A percentile compares a stretch with the other conserved stretches of the same genome.
phyloP scores from a whole-genome alignment of 2,113 vertebrate genomes.

The Philantomba maxwellii region DNA sequence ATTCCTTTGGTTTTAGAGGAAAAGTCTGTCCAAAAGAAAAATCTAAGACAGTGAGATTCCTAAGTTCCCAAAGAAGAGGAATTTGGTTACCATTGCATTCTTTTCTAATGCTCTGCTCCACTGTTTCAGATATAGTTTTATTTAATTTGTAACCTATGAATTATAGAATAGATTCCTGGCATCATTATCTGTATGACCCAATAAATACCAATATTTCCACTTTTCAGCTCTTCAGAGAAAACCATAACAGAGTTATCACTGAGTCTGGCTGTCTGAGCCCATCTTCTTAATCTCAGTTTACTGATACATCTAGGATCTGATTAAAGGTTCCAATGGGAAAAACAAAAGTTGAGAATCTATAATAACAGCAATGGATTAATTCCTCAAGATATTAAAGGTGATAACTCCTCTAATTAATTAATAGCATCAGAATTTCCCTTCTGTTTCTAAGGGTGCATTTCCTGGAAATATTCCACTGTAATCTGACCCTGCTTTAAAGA shows the following conservation, averaged over 20 bases:
- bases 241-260: constrained; percentile 50
- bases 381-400: constrained; percentile 25
- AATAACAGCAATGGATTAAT: constrained; percentile 16
- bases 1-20: neutral
- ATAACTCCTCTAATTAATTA: constrained; percentile 30
- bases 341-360: neutral
- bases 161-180: neutral
- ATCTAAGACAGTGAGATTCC: neutral
- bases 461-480: neutral
- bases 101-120: neutral
- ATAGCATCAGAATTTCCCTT: constrained; percentile 2
- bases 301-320: constrained; percentile 44
- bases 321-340: constrained; percentile 9
- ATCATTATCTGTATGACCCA: neutral
- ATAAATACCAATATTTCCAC: constrained; percentile 34
- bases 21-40: constrained; percentile 1
- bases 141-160: constrained; percentile 36
- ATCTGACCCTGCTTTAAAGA: constrained; percentile 44
- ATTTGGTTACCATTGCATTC: neutral
- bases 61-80: neutral
- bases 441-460: neutral
- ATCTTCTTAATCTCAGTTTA: constrained; percentile 58
- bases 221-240: constrained; percentile 45
- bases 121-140: constrained; percentile 11
- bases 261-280: constrained; percentile 39